phyloP scores from a whole-genome alignment of 2,888 invertebrate genomes.

The Drosophila putrida region DNA sequence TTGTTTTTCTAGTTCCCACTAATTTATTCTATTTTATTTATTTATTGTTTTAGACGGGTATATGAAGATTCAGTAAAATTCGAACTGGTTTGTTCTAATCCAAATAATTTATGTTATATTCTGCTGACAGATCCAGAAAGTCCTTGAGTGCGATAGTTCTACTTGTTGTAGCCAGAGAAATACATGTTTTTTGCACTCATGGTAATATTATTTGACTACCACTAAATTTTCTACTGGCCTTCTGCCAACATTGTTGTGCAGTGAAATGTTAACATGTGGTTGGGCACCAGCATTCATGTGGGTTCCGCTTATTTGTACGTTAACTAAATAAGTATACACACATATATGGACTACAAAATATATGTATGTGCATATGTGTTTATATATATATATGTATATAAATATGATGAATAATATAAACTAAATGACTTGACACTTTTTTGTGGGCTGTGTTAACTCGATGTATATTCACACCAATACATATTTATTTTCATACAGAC shows the following conservation, averaged over 20 bases:
- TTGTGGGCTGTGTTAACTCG: slow-evolving; percentile 14
- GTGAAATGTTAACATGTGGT: slow-evolving; percentile 49
- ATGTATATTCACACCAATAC: slow-evolving; percentile 11
- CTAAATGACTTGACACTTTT: slow-evolving; percentile 68
- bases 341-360: background rate
- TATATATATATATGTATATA: slow-evolving; percentile 9
- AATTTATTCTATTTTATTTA: too few relatives aligned
- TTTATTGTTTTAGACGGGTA: too few relatives aligned
- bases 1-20: too few relatives aligned
- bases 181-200: background rate
- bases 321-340: slow-evolving; percentile 21
- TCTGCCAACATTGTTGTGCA: slow-evolving; percentile 23
- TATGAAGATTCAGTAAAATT: too few relatives aligned
- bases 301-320: slow-evolving; percentile 55
- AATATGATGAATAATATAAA: slow-evolving; percentile 68
- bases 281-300: slow-evolving; percentile 36
- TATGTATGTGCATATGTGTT: background rate
- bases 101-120: too few relatives aligned
- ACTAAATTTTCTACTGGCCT: slow-evolving; percentile 33
- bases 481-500: slow-evolving; percentile 12
- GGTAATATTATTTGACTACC: too few relatives aligned
- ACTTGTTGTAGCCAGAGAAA: background rate
- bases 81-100: too few relatives aligned
- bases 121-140: too few relatives aligned
- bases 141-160: too few relatives aligned